These are phyloP conservation scores for Rhyacophila evoluta DNA, from an alignment of 2,888 invertebrate genomes.

Conservation along the genomic window DNA sequence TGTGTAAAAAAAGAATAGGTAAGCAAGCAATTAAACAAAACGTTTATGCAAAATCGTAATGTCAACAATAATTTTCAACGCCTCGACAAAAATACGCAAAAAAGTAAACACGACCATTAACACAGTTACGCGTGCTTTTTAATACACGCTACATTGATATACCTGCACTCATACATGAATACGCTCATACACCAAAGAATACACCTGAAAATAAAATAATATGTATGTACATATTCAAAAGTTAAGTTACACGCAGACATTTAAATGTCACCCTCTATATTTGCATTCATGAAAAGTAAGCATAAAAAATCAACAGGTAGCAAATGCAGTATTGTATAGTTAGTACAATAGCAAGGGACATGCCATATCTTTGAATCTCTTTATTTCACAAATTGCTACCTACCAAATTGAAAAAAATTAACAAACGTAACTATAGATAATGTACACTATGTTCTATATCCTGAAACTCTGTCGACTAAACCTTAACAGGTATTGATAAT, in stretches of 20 bases:
- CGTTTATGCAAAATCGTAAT: neutral
- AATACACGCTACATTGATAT: neutral
- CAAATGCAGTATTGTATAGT: slow-evolving; percentile 26
- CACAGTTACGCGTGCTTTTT: neutral
- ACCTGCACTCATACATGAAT: too few species aligned
- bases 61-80: slow-evolving; percentile 1
- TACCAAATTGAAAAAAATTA: too few species aligned
- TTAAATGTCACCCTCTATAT: neutral
- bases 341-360: neutral
- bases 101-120: neutral
- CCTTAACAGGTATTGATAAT: too few species aligned
- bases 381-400: too few species aligned
- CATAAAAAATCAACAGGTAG: slow-evolving; percentile 46
- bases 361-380: too few species aligned
- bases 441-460: too few species aligned
- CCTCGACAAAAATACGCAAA: slow-evolving; percentile 9
- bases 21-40: neutral
- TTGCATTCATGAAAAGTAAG: slow-evolving; percentile 27
- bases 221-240: neutral
- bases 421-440: too few species aligned
- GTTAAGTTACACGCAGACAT: slow-evolving; percentile 23
- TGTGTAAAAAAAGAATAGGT: neutral
- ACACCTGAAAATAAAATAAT: neutral
- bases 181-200: too few species aligned
- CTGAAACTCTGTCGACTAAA: too few species aligned